Evolutionary conservation across 2,113 vertebrate species (phyloP).

Genomic region (Perognathus longimembris): DNA sequence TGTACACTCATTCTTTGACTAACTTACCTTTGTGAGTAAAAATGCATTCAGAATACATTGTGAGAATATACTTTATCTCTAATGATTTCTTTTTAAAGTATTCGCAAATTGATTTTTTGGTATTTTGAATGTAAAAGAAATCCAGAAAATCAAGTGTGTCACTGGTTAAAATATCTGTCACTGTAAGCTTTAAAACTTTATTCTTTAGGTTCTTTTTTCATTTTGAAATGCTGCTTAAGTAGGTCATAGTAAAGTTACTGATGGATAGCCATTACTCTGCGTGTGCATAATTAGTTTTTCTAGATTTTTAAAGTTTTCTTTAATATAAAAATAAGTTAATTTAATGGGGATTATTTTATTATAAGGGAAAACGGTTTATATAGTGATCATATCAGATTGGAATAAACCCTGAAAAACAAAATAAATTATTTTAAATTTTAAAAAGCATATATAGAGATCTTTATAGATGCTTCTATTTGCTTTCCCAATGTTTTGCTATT

Average conservation of each 20-base stretch:
- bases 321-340: conserved; percentile 29
- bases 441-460: too few relatives aligned
- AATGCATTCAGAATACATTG: neutral
- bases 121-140: neutral
- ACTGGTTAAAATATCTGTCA: neutral
- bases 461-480: neutral
- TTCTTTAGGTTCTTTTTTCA: neutral
- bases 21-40: neutral
- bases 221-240: conserved; percentile 24
- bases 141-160: conserved; percentile 20
- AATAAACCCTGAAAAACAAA: neutral
- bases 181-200: conserved; percentile 1
- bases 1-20: neutral
- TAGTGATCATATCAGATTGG: neutral
- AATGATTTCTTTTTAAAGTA: conserved; percentile 41
- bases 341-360: neutral
- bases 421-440: conserved; percentile 1
- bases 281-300: conserved; percentile 28
- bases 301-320: conserved; percentile 21
- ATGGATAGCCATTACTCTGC: neutral
- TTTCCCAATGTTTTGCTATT: neutral
- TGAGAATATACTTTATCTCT: neutral
- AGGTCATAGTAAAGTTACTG: neutral
- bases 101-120: too few relatives aligned
- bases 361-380: neutral